Percentiles rank a stretch among this genome's conserved stretches.
Conservation (phyloP, 2,888 invertebrate species). For the Lamellibrachia columna region DNA sequence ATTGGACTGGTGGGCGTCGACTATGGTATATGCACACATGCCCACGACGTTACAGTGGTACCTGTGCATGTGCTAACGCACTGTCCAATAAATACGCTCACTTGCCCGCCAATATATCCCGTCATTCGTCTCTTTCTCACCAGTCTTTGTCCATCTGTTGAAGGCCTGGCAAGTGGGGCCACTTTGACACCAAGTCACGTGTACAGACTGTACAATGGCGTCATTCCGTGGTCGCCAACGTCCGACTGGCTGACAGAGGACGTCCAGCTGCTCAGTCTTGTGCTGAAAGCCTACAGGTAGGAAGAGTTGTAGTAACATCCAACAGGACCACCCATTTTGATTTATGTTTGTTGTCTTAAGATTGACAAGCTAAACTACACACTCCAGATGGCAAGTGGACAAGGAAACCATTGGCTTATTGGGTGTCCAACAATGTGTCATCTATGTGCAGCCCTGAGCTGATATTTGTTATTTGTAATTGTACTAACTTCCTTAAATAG, state of each 20-base stretch:
- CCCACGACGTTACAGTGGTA: no score
- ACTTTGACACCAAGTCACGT: constrained; percentile 48
- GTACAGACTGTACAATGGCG: constrained; percentile 61
- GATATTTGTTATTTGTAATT: no score
- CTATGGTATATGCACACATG: no score
- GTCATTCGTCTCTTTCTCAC: not conserved
- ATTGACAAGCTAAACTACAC: not conserved
- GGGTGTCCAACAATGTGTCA: no score
- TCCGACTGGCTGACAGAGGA: constrained; percentile 62
- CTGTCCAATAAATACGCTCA: not conserved
- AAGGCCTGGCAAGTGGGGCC: constrained; percentile 41
- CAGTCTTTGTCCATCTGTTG: not conserved
- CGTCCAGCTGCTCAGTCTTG: constrained; percentile 53
- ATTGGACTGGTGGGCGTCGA: no score
- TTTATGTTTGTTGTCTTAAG: not conserved
- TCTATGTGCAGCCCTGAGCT: no score
- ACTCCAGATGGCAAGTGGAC: not conserved
- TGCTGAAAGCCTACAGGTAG: constrained; percentile 63
- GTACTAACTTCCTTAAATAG: no score
- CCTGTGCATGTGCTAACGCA: not conserved
- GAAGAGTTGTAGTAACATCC: not conserved
- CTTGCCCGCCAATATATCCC: not conserved
- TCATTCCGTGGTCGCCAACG: constrained; percentile 62
- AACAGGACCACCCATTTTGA: not conserved
- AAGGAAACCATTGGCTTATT: no score